Conservation (phyloP, 2,797 vertebrate genomes). For the Spheniscus humboldti region DNA sequence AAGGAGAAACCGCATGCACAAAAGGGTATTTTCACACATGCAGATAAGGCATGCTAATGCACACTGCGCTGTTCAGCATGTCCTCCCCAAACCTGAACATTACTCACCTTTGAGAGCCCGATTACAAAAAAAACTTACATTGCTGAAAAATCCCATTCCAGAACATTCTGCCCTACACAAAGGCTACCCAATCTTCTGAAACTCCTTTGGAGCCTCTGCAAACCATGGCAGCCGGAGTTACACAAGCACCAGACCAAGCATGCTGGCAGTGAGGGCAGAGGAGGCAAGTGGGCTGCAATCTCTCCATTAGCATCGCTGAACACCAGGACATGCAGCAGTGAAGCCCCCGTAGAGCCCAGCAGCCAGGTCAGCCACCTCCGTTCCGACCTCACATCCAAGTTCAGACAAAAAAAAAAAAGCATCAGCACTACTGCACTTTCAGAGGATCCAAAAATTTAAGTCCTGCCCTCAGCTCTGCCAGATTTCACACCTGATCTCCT, state of each 20-base stretch:
- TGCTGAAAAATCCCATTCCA: not conserved
- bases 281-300: not conserved
- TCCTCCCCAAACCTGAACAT: not conserved
- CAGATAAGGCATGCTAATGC: not conserved
- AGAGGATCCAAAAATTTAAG: not conserved
- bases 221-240: rapidly evolving
- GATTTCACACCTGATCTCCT: not conserved
- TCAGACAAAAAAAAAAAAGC: too few relatives aligned
- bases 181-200: not conserved
- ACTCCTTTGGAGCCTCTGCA: not conserved
- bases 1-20: not conserved
- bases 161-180: not conserved
- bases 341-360: not conserved
- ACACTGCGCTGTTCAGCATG: not conserved
- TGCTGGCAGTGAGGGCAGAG: not conserved
- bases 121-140: not conserved
- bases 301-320: rapidly evolving
- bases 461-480: not conserved
- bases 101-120: not conserved
- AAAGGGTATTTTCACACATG: not conserved
- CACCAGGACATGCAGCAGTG: rapidly evolving
- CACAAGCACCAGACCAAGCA: rapidly evolving
- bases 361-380: not conserved
- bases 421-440: not conserved
- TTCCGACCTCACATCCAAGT: not conserved